Evolutionary conservation across 2,113 vertebrate genomes (phyloP).

Genomic region (Meriones unguiculatus): DNA sequence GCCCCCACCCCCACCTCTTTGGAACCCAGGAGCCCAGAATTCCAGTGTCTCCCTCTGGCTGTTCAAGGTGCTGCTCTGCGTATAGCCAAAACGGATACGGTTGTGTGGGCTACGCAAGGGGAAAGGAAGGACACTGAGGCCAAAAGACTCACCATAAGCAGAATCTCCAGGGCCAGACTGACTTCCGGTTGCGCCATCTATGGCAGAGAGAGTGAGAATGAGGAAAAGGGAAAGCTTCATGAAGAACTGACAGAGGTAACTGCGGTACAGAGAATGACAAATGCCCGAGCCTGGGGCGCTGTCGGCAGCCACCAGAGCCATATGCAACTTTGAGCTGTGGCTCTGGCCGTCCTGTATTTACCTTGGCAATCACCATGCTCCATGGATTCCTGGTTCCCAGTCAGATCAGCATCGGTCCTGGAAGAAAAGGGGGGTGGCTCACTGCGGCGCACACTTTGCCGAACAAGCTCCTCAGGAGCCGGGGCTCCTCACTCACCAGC

Average conservation of each 20-base stretch:
- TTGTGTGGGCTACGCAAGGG: neutral
- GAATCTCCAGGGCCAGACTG: slow-evolving; percentile 77
- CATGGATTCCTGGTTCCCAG: slow-evolving; percentile 85
- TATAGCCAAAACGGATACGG: neutral
- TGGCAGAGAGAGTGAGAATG: neutral
- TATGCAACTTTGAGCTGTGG: neutral
- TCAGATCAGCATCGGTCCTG: slow-evolving; percentile 90
- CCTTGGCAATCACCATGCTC: slow-evolving; percentile 91
- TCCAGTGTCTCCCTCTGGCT: neutral
- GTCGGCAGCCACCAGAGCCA: neutral
- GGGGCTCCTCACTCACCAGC: slow-evolving; percentile 86
- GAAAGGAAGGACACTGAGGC: neutral
- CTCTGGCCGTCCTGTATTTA: slow-evolving; percentile 73
- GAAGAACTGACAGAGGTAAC: neutral
- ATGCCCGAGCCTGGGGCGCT: neutral
- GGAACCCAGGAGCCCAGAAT: slow-evolving; percentile 21
- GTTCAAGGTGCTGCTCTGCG: neutral
- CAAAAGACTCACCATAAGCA: slow-evolving; percentile 80
- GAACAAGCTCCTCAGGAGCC: neutral
- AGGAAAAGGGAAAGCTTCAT: neutral
- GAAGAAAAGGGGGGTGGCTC: slow-evolving; percentile 22
- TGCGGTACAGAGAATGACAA: neutral
- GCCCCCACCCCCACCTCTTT: neutral
- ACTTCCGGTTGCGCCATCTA: slow-evolving; percentile 76
- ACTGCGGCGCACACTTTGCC: neutral